phyloP scores from a whole-genome alignment of 2,797 vertebrate species.

The Myiotriccus ornatus region DNA sequence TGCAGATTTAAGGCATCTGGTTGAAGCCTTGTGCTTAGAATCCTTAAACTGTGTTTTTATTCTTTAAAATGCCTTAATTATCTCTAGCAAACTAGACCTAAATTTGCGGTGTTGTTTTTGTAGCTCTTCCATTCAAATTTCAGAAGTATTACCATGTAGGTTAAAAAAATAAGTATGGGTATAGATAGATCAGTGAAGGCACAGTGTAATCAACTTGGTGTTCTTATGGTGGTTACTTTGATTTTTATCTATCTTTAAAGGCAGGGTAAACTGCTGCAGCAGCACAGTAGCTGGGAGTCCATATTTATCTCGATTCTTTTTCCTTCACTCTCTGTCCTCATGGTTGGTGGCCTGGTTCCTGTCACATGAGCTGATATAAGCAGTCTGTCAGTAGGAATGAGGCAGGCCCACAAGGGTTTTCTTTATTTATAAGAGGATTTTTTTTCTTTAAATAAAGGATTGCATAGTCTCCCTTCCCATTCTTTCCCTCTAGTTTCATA shows the following conservation, averaged over 20 bases:
- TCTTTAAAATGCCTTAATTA: background rate
- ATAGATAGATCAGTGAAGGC: background rate
- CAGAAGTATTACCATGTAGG: background rate
- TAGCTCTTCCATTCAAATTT: background rate
- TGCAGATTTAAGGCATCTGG: background rate
- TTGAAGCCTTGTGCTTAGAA: background rate
- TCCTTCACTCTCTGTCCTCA: fast-evolving
- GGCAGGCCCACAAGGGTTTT: background rate
- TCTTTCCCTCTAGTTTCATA: background rate
- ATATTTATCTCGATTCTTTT: background rate
- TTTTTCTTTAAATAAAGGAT: background rate
- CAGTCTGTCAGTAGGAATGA: background rate
- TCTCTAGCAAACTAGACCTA: background rate
- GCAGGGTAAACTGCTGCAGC: background rate
- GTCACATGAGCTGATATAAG: background rate
- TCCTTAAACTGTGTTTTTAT: background rate
- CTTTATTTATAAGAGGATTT: background rate
- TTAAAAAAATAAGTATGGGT: background rate
- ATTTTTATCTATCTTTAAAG: background rate
- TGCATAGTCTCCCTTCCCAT: background rate
- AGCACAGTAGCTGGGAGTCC: background rate
- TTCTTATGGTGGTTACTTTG: background rate
- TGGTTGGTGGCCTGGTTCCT: background rate
- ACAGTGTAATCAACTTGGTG: background rate
- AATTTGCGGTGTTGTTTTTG: background rate